Base-by-base conservation (phyloP, 2,797 vertebrate species). In the Miichthys miiuy region DNA sequence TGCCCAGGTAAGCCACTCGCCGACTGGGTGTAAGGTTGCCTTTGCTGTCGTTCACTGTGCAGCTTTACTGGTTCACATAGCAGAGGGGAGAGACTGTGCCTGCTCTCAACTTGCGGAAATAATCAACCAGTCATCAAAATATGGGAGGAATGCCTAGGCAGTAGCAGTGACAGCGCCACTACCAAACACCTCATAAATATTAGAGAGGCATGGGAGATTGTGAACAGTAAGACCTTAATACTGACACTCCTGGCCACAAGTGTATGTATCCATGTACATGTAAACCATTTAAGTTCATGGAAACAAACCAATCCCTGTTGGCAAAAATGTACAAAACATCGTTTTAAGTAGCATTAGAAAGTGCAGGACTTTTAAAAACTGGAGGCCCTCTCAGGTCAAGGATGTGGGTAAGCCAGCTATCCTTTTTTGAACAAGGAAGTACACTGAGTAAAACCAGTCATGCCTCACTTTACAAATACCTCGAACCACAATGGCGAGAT, bases 131-230 rank as follows among this genome's bases (percentile, higher is more conserved):
- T 54, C 41, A 65, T 62, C 16, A 47, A 63, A 66, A 55, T 55
- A 60, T 34, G 48, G 30, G 25, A 25, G 68, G 64, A 60, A 68
- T 50, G 23, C 54, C 30, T 52, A 20, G 52, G 4, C 18, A 41
- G 50, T 1, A 47, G 50, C 8, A 0, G 14, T 56, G 51, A 63
- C 21, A 63, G 16, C 3, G 13, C 44, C 25, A 52, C 21, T 13
- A 30, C 12, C 25, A 68, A 60, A 44, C 48, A 60, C 17, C 46
- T 60, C 25, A 57, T 69, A 64, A 51, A 80, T 69, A 64, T 64
- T n/a, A 54, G 52, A 70, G 27, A 6, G 12, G 20, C 42, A 41
- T 3, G 7, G 23, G 46, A 51, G 20, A 41, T 50, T 13, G 7
- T 54, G 52, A 55, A 38, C 34, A 38, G 8, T 38, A 38, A 38